These are phyloP conservation scores for Lumbricus terrestris DNA, from an alignment of 2,888 invertebrate species.

Conservation along the genomic window DNA sequence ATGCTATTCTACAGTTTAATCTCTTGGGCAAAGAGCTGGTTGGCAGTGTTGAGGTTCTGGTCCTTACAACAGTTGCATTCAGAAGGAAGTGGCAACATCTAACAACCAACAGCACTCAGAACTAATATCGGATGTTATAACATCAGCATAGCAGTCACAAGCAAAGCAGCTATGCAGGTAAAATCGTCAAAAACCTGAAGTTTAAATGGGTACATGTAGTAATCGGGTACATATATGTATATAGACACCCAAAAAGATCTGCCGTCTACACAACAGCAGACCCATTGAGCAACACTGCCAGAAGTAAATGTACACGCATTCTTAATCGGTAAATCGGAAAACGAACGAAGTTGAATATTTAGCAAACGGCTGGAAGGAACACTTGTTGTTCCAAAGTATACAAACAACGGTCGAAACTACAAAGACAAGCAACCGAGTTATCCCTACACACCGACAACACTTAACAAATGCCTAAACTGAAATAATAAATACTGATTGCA, in stretches of 20 bases:
- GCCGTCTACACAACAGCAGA: neutral
- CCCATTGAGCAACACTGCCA: neutral
- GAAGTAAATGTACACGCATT: neutral
- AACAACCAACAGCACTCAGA: neutral
- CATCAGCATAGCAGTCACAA: neutral
- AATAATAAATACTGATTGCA: slow-evolving; percentile 3
- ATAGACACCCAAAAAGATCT: neutral
- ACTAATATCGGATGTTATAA: neutral
- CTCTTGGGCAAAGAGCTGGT: neutral
- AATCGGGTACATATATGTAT: too few relatives aligned
- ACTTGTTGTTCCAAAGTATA: neutral
- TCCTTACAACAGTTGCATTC: neutral
- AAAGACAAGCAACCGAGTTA: neutral
- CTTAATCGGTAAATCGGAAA: neutral
- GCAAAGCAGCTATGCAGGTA: neutral
- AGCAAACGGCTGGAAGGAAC: neutral
- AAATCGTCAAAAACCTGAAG: neutral
- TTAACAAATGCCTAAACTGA: slow-evolving; percentile 3
- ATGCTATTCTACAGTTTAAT: too few relatives aligned
- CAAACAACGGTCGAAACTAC: neutral
- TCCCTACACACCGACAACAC: neutral
- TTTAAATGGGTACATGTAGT: too few relatives aligned
- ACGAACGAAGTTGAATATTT: neutral
- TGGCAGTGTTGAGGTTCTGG: neutral
- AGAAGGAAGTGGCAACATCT: neutral